A percentile compares a stretch with the other conserved stretches of the same genome.
phyloP scores from a whole-genome alignment of 2,113 vertebrate genomes.

The Eulemur macaco region DNA sequence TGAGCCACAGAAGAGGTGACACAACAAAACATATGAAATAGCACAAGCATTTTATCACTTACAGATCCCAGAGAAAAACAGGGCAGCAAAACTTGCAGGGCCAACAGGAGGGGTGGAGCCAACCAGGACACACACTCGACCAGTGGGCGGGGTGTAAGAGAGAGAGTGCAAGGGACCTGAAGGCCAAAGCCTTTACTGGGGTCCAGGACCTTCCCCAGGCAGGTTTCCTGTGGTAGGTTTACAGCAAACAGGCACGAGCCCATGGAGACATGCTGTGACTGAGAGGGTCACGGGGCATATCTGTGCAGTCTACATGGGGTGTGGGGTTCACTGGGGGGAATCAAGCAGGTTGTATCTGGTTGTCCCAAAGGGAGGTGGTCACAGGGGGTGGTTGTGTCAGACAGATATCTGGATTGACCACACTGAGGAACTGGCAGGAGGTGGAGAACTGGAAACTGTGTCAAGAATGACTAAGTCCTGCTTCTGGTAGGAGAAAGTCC shows the following conservation, averaged over 20 bases:
- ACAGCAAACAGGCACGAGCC: not conserved
- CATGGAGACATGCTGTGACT: not conserved
- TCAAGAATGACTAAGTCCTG: no score
- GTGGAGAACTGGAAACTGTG: not conserved
- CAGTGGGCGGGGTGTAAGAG: not conserved
- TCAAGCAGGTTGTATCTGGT: not conserved
- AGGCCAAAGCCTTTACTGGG: not conserved
- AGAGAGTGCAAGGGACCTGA: not conserved
- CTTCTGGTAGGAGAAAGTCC: not conserved
- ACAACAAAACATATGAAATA: not conserved
- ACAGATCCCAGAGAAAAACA: not conserved
- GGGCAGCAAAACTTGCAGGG: not conserved
- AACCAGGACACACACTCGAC: not conserved
- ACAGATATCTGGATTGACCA: fast-evolving
- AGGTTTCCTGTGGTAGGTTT: not conserved
- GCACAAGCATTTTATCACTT: not conserved
- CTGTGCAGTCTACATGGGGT: not conserved
- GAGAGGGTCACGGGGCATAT: not conserved
- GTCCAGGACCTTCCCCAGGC: not conserved
- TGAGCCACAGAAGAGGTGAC: not conserved
- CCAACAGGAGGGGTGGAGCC: not conserved
- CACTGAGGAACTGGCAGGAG: not conserved
- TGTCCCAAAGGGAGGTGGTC: not conserved
- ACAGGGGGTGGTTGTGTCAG: not conserved
- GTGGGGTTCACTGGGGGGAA: no score